phyloP scores from a whole-genome alignment of 1,140 invertebrate species.

The Archivesica marissinica region DNA sequence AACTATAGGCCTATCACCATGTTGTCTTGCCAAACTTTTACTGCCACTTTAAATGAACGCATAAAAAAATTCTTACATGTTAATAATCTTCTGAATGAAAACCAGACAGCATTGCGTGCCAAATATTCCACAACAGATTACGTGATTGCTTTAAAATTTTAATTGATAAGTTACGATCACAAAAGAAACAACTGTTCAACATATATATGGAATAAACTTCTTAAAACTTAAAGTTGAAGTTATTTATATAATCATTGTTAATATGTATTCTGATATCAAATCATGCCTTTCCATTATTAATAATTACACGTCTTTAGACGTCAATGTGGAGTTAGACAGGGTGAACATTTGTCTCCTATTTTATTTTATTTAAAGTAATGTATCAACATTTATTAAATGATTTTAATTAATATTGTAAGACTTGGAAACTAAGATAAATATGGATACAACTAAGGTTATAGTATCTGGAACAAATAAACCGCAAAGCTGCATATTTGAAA shows the following conservation, averaged over 20 bases:
- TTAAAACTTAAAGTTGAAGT: not conserved
- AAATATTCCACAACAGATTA: no score
- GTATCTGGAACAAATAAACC: not conserved
- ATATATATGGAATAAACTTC: slow-evolving; percentile 4
- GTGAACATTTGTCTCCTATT: not conserved
- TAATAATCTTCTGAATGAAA: slow-evolving; percentile 11
- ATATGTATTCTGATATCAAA: slow-evolving; percentile 14
- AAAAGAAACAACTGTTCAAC: no score
- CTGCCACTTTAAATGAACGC: slow-evolving; percentile 31
- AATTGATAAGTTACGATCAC: not conserved
- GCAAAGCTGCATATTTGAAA: not conserved
- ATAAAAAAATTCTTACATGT: slow-evolving; percentile 22
- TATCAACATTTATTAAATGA: not conserved
- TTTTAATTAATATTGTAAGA: not conserved
- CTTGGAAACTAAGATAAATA: slow-evolving; percentile 19
- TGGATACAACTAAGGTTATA: not conserved
- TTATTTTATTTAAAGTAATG: not conserved
- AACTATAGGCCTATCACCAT: slow-evolving; percentile 53
- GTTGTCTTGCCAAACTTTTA: slow-evolving; percentile 49
- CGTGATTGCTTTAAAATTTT: not conserved
- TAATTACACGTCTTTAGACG: not conserved
- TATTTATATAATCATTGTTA: not conserved
- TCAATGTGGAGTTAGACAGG: slow-evolving; percentile 1
- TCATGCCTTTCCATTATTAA: not conserved
- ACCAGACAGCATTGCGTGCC: slow-evolving; percentile 56